Evolutionary conservation across 2,888 invertebrate genomes (phyloP).

Genomic region (Epinotia ramella): DNA sequence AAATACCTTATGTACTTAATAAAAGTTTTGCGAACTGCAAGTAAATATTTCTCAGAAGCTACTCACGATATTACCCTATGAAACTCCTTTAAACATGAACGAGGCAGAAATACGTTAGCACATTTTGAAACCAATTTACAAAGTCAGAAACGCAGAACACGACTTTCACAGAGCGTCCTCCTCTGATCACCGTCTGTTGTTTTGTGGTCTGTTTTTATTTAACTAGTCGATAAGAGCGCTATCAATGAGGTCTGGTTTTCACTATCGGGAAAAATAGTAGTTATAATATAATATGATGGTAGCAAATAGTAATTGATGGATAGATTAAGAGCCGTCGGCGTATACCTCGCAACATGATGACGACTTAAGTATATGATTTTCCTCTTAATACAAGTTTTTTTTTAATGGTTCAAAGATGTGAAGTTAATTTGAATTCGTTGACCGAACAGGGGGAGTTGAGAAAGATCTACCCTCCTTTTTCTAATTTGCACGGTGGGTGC

Average conservation of each 20-base stretch:
- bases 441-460: too few species aligned
- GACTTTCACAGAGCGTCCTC: neutral
- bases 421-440: neutral
- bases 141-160: neutral
- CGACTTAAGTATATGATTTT: neutral
- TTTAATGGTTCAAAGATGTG: too few species aligned
- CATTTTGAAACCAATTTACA: neutral
- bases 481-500: too few species aligned
- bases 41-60: neutral
- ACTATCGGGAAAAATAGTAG: conserved; percentile 12
- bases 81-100: neutral
- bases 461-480: too few species aligned
- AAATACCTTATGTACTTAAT: too few species aligned
- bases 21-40: too few species aligned
- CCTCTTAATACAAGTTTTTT: too few species aligned
- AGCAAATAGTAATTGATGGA: conserved; percentile 2
- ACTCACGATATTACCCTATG: neutral
- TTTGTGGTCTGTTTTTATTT: conserved; percentile 14
- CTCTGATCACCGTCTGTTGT: neutral
- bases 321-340: neutral
- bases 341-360: too few species aligned
- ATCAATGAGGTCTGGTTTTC: conserved; percentile 15
- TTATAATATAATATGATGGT: neutral
- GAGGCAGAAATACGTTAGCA: too few species aligned
- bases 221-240: conserved; percentile 9